Percentiles rank a stretch among this genome's conserved stretches.
These are phyloP conservation scores for Coenobita brevimanus DNA, from an alignment of 1,140 invertebrate genomes.

Conservation along the genomic window DNA sequence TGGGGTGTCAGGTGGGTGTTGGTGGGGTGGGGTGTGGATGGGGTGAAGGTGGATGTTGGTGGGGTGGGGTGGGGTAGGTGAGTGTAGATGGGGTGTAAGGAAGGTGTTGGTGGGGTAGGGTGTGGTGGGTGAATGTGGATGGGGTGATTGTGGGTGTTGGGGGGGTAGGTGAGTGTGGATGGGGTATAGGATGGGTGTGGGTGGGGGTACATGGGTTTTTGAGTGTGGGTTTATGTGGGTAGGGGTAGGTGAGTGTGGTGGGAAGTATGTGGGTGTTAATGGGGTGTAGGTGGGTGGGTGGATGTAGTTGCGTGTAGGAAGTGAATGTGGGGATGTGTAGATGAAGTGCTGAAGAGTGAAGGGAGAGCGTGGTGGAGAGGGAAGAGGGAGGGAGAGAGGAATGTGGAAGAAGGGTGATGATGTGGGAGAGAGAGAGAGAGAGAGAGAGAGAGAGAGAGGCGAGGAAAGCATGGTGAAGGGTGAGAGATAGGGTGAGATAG, in stretches of 20 bases:
- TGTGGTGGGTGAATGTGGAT: not conserved
- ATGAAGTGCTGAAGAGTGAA: not conserved
- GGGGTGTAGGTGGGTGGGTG: not conserved
- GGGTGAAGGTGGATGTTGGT: not conserved
- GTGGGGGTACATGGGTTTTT: not conserved
- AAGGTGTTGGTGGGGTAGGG: not conserved
- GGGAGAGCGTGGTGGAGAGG: not conserved
- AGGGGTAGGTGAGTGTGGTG: not conserved
- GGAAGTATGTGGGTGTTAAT: not conserved
- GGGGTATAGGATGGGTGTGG: not conserved
- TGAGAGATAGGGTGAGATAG: not conserved
- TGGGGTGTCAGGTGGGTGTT: not conserved
- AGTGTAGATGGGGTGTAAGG: not conserved
- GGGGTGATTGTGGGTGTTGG: not conserved
- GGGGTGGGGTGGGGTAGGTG: not conserved
- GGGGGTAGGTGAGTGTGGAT: not conserved
- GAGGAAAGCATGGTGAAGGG: not conserved
- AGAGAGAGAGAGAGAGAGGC: not conserved
- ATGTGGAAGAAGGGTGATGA: not conserved
- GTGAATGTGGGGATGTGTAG: not conserved
- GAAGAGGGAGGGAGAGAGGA: too few relatives aligned
- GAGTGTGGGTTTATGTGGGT: constrained; percentile 17
- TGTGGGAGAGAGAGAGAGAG: not conserved
- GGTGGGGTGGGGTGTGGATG: not conserved
- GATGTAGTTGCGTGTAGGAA: not conserved